Conservation (phyloP, 2,113 vertebrate genomes). For the Hippocampus comes region DNA sequence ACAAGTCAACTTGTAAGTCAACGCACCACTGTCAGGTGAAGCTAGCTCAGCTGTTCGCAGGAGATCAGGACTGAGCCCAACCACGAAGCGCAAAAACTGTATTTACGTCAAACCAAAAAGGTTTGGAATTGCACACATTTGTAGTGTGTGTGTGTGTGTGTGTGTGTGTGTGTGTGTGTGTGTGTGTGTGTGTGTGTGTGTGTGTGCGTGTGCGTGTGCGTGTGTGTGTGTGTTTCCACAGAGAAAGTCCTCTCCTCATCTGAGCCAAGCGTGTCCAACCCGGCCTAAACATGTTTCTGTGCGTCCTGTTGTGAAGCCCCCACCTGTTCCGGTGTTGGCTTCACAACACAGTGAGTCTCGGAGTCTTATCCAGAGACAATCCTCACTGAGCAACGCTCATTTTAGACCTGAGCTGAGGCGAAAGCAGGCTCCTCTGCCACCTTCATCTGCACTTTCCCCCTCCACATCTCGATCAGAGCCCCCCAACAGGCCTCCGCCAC, state of each 20-base stretch:
- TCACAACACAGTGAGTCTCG: slow-evolving; percentile 9
- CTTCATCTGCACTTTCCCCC: slow-evolving; percentile 17
- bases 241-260: slow-evolving; percentile 35
- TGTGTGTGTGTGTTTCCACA: slow-evolving; percentile 11
- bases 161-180: no score
- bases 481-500: slow-evolving; percentile 72
- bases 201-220: no score
- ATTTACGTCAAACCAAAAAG: no score
- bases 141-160: no score
- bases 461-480: slow-evolving; percentile 59
- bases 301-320: slow-evolving; percentile 64
- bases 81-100: no score
- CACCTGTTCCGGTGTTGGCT: slow-evolving; percentile 52
- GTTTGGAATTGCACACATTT: no score
- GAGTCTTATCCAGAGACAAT: slow-evolving; percentile 11
- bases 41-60: no score
- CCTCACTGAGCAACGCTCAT: slow-evolving; percentile 18
- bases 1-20: no score
- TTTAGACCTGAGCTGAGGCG: slow-evolving; percentile 16
- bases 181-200: no score
- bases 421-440: slow-evolving; percentile 20
- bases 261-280: slow-evolving; percentile 46
- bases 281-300: slow-evolving; percentile 42
- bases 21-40: no score
- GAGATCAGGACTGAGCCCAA: no score